Evolutionary conservation across 2,888 invertebrate genomes (phyloP).

Genomic region (Drosophila tanythrix): DNA sequence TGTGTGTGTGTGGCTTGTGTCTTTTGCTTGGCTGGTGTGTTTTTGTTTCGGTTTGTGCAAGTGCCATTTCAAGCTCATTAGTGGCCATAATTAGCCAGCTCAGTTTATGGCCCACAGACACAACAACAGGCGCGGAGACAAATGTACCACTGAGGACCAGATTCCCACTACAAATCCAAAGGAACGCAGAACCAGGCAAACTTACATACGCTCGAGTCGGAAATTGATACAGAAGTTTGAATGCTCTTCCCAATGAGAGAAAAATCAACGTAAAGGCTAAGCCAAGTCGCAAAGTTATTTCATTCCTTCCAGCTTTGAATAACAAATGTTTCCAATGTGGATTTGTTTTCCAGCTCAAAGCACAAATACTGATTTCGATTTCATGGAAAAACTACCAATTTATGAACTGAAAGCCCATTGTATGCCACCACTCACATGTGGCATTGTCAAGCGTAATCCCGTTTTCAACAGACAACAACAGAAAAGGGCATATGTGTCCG

Average conservation of each 20-base stretch:
- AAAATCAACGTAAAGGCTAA: background rate
- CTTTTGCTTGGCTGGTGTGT: slow-evolving; percentile 14
- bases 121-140: slow-evolving; percentile 52
- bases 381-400: background rate
- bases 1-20: background rate
- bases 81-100: slow-evolving; percentile 77
- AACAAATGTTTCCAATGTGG: background rate
- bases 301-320: background rate
- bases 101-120: slow-evolving; percentile 76
- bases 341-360: background rate
- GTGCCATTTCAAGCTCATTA: slow-evolving; percentile 81
- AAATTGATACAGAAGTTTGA: background rate
- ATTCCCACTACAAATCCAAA: slow-evolving; percentile 13
- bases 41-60: slow-evolving; percentile 53
- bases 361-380: background rate
- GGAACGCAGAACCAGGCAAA: background rate
- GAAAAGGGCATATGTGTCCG: slow-evolving; percentile 62
- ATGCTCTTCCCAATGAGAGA: slow-evolving; percentile 5
- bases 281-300: background rate
- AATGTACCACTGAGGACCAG: slow-evolving; percentile 32
- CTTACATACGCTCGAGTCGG: background rate
- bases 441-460: slow-evolving; percentile 37
- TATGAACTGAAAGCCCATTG: slow-evolving; percentile 1
- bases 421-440: background rate
- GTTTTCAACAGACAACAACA: slow-evolving; percentile 9